Percentiles rank a stretch among this genome's conserved stretches.
These are phyloP conservation scores for Neogobius melanostomus DNA, from an alignment of 2,113 vertebrate genomes.

Conservation along the genomic window DNA sequence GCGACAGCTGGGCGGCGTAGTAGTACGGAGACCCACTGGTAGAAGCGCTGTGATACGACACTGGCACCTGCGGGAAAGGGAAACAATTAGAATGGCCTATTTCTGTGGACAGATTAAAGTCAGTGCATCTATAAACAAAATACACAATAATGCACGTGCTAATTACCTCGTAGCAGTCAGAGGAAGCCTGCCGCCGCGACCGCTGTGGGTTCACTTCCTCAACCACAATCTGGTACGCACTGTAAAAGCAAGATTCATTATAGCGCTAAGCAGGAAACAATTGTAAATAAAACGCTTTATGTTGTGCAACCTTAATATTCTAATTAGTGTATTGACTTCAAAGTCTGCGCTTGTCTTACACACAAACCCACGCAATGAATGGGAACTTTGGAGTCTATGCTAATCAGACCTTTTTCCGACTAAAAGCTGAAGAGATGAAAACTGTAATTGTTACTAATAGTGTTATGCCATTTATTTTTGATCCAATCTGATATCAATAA, in stretches of 20 bases:
- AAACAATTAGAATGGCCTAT: neutral
- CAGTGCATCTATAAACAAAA: neutral
- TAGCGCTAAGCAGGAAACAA: too few species aligned
- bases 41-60: constrained; percentile 87
- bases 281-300: neutral
- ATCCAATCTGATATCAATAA: too few species aligned
- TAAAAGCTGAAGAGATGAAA: too few species aligned
- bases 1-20: constrained; percentile 93
- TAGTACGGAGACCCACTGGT: constrained; percentile 89
- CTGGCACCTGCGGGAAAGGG: constrained; percentile 72
- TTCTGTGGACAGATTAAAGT: neutral
- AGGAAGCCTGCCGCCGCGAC: constrained; percentile 84
- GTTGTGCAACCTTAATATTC: neutral
- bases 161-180: constrained; percentile 88
- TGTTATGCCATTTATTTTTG: too few species aligned
- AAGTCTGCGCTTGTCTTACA: neutral
- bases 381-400: neutral
- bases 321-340: neutral
- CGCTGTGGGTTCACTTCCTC: constrained; percentile 89
- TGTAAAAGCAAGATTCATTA: constrained; percentile 48
- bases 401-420: neutral
- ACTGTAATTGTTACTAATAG: too few species aligned
- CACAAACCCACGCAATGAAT: constrained; percentile 1
- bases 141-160: neutral
- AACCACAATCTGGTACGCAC: constrained; percentile 96